These are phyloP conservation scores for Noctua janthina DNA, from an alignment of 2,888 invertebrate species.

Conservation along the genomic window DNA sequence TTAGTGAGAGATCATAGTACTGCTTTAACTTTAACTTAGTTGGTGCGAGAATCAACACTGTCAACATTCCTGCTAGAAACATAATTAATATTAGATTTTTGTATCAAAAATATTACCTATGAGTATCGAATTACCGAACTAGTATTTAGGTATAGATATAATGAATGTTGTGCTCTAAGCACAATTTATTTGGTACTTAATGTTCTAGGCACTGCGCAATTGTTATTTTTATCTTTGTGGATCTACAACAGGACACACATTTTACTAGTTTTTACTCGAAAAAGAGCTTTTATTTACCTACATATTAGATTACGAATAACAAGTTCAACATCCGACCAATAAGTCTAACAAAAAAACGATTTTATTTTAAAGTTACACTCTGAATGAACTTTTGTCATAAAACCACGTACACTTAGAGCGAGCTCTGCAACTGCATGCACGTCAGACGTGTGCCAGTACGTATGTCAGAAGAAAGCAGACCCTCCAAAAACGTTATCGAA, in stretches of 20 bases:
- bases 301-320: background rate
- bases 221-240: background rate
- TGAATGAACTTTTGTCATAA: background rate
- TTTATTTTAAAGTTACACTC: too few relatives aligned
- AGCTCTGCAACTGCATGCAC: background rate
- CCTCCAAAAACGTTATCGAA: background rate
- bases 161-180: constrained; percentile 8
- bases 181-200: constrained; percentile 1
- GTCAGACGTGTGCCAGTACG: background rate
- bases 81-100: background rate
- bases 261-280: background rate
- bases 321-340: background rate
- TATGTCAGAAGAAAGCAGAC: background rate
- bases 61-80: background rate
- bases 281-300: background rate
- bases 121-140: background rate
- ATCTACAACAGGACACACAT: background rate
- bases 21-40: background rate
- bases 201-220: background rate
- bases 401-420: background rate
- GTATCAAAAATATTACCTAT: background rate
- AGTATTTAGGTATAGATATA: background rate
- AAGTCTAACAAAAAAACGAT: background rate
- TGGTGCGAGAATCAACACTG: background rate
- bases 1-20: background rate